Percentiles rank a stretch among this genome's conserved stretches.
Conservation (phyloP, 2,888 invertebrate species). For the Tubulanus polymorphus region DNA sequence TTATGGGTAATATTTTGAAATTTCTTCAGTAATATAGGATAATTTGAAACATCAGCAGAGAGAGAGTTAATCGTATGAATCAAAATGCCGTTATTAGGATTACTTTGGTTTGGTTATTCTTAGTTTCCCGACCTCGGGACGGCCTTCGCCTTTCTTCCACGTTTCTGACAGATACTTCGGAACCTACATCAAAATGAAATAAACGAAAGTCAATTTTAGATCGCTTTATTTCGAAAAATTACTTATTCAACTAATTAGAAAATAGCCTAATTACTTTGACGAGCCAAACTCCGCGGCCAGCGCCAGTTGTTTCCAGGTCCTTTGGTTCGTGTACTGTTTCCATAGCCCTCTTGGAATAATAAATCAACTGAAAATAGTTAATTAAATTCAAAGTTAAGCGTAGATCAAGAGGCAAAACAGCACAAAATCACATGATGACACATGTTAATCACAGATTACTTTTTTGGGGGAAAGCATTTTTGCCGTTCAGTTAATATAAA, state of each 20-base stretch:
- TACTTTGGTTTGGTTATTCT: conserved; percentile 63
- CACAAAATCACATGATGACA: no score
- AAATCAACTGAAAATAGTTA: no score
- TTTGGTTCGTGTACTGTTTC: conserved; percentile 35
- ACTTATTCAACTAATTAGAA: no score
- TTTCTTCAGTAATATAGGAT: neutral
- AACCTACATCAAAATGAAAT: no score
- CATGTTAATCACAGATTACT: no score
- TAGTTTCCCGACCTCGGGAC: conserved; percentile 88
- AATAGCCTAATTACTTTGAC: conserved; percentile 79
- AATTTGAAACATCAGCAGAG: neutral
- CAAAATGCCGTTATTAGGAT: conserved; percentile 4
- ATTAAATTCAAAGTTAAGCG: no score
- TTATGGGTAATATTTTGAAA: neutral
- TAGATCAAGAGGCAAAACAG: no score
- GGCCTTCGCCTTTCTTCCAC: conserved; percentile 90
- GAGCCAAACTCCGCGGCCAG: conserved; percentile 89
- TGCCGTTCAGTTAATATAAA: no score
- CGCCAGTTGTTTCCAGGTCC: conserved; percentile 76
- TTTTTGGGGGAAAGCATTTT: no score
- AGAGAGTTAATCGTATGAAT: neutral
- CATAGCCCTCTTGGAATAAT: no score
- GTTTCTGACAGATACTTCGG: conserved; percentile 93
- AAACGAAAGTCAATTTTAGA: no score
- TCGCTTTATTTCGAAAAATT: no score